Evolutionary conservation across 1,140 invertebrate species (phyloP), one percentile per base, ranked within the genome.

Genomic region (Halesus radiatus): DNA sequence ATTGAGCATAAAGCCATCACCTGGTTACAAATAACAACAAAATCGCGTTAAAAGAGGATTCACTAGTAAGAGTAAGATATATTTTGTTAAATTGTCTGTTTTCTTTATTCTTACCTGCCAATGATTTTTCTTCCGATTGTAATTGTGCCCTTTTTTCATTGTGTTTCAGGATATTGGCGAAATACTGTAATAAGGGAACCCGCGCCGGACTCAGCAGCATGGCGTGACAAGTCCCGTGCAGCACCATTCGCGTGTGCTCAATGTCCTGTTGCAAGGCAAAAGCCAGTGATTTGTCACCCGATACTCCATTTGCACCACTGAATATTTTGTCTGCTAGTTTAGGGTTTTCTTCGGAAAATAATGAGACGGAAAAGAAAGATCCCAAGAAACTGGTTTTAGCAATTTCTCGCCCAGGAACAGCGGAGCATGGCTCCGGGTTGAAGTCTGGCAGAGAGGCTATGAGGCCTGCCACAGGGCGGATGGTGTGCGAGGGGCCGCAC

Each of bases 1-100:
- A 90, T 99, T 99, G 45, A 99, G 87, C 94, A 98, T 97, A 85
- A 98, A 98, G 1, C 98, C 97, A 88, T 99, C 97, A 13, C 95
- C 89, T 90, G 85, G 0, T 16, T 20, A 52, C 5, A 37, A 75
- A 54, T 16, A 18, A 73, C 18, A n/a, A 83, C 26, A 82, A 79
- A 75, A 18, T 72, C 64, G 23, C 10, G 5, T 58, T 52, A 13
- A 22, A 72, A 72, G n/a, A 52, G 16, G 2, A 72, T 20, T 20
- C 20, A 78, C 23, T 18, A 16, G 29, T 56, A 56, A 23, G 15
- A 29, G n/a, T 45, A n/a, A 6, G 3, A 26, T 15, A 45, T 18
- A 32, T 54, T 13, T 3, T 45, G 23, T 45, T 29, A 29, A 16
- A 72, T 18, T 22, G 18, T 52, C 23, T 53, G 26, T 15, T n/a